These are phyloP conservation scores for Caiman crocodilus DNA, from an alignment of 2,797 vertebrate genomes.

Conservation along the genomic window DNA sequence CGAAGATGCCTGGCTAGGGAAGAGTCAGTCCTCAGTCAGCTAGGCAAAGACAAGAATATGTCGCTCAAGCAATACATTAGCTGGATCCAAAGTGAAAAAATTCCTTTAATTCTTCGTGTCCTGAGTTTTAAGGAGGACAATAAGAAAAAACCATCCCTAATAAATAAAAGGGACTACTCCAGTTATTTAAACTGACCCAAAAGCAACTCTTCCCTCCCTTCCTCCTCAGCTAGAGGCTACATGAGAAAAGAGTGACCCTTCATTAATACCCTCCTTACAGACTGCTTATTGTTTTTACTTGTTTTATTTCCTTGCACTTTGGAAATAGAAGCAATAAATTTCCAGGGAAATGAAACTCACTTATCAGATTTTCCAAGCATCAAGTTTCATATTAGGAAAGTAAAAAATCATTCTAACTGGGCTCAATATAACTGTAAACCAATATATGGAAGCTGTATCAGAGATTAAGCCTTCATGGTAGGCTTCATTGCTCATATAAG, in stretches of 20 bases:
- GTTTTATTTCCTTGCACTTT: constrained; percentile 79
- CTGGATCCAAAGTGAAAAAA: not conserved
- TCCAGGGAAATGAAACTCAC: constrained; percentile 85
- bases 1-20: not conserved
- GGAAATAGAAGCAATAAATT: constrained; percentile 84
- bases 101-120: constrained; percentile 31
- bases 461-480: constrained; percentile 69
- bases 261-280: constrained; percentile 76
- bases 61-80: too few species aligned
- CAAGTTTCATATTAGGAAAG: constrained; percentile 83
- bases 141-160: not conserved
- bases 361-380: constrained; percentile 85
- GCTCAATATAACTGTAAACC: constrained; percentile 77
- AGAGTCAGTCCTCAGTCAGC: constrained; percentile 52
- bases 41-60: not conserved
- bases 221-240: constrained; percentile 56
- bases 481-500: constrained; percentile 21
- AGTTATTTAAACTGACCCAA: constrained; percentile 44
- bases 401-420: constrained; percentile 73
- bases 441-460: constrained; percentile 75
- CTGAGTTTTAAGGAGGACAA: not conserved
- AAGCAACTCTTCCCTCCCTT: constrained; percentile 54
- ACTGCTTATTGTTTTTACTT: constrained; percentile 81
- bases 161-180: constrained; percentile 47
- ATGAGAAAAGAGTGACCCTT: constrained; percentile 75